Evolutionary conservation across 2,113 vertebrate genomes (phyloP), one percentile per base, ranked within the genome.

Genomic region (Trogon surrucura): DNA sequence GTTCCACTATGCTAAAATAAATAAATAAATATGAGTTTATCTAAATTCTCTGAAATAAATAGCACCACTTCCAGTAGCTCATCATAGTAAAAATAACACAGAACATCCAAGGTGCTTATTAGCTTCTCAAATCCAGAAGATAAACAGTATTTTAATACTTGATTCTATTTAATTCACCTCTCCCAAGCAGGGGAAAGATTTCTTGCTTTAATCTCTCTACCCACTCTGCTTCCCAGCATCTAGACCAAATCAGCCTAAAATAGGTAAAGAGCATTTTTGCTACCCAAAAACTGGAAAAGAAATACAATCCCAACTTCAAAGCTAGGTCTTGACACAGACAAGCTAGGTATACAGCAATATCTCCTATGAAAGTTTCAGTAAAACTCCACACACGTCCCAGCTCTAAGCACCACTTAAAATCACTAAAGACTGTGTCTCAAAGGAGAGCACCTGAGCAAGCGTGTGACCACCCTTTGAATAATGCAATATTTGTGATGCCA

Each of bases 241-340:
- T 21, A 61, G 14, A 65, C 4, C 30, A 77, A 64, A 54, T 36
- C 16, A 85, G 21, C 32, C 6, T 29, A 45, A 54, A 69, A 32
- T 3, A 91, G 29, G 34, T 54, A 80, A 92, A 32, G 17, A 11
- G 29, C 4, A 20, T 10, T n/a, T 74, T 29, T 47, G 32, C 13
- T 34, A 48, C 51, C 10, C 32, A 62, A 73, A 62, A 67, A 23
- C 30, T 84, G 56, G 21, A 69, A 48, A 16, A 29, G 16, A 91
- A 67, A 53, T 29, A 36, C 3, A 30, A 16, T 38, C 1, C 30
- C 14, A 23, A 3, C 36, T 47, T 84, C 57, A 74, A 30, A 71
- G 5, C 8, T 36, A 60, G 53, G 26, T 38, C 7, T 60, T 88
- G 29, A 34, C 0, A 1, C 0, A 38, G 32, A 53, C 2, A 1